Conservation (phyloP, 23 tunicate species). For the Botrylloides violaceus region DNA sequence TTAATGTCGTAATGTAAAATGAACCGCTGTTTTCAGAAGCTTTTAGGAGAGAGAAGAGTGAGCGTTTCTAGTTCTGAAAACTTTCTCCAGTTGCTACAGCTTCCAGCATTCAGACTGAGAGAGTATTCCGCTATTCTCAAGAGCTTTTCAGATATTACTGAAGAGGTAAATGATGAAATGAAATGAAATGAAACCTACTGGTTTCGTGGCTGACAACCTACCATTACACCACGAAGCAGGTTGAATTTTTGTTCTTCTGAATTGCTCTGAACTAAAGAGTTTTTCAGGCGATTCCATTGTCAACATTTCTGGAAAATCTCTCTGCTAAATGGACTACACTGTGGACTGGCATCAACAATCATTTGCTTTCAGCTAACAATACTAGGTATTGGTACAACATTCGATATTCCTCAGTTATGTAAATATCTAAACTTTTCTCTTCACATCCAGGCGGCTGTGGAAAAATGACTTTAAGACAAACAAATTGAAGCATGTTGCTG, state of each 20-base stretch:
- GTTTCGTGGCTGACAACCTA: too few relatives aligned
- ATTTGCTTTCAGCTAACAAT: constrained; percentile 16
- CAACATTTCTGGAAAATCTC: constrained; percentile 10
- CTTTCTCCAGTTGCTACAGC: constrained; percentile 20
- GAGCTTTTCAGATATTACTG: background rate
- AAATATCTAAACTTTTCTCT: too few relatives aligned
- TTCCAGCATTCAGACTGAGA: constrained; percentile 13
- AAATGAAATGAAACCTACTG: too few relatives aligned
- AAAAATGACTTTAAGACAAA: constrained; percentile 16
- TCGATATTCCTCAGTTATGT: too few relatives aligned
- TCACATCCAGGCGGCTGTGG: constrained; percentile 12
- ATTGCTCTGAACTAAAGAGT: background rate
- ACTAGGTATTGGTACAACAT: constrained; percentile 5
- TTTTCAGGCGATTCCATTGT: background rate
- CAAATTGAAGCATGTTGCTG: constrained; percentile 1
- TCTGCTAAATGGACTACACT: constrained; percentile 1
- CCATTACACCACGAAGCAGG: too few relatives aligned
- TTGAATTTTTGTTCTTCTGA: background rate
- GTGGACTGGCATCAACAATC: constrained; percentile 17
- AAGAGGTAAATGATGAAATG: constrained; percentile 3
- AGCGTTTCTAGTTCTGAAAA: constrained; percentile 1
- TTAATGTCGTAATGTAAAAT: background rate
- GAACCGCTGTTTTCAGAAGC: background rate
- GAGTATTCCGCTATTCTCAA: constrained; percentile 11
- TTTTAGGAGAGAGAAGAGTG: constrained; percentile 14